Evolutionary conservation across 2,797 vertebrate species (phyloP).

Genomic region (Pterois miles): DNA sequence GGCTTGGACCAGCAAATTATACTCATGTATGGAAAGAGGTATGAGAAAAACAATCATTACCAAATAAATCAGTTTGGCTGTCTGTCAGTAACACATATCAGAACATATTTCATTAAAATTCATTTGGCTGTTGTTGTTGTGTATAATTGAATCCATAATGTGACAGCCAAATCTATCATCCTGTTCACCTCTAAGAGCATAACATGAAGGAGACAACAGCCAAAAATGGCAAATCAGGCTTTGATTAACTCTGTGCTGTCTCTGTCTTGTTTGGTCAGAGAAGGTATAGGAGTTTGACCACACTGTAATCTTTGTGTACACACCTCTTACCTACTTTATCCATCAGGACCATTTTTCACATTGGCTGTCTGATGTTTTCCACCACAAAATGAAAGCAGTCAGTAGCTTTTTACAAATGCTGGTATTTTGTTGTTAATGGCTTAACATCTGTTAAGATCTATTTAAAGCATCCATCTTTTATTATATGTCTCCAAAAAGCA

Average conservation of each 20-base stretch:
- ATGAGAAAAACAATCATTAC: background rate
- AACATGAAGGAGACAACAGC: background rate
- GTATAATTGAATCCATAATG: background rate
- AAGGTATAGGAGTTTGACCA: background rate
- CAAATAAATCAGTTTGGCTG: background rate
- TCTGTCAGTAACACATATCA: background rate
- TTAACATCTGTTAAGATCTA: background rate
- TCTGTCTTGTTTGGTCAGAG: constrained; percentile 5
- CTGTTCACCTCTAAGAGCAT: background rate
- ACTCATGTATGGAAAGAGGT: background rate
- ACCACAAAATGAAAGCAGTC: background rate
- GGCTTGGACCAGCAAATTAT: too few species aligned
- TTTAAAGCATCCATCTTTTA: background rate
- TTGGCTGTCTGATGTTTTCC: background rate
- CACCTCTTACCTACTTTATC: constrained; percentile 33
- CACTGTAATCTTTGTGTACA: constrained; percentile 38
- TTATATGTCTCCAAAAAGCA: background rate
- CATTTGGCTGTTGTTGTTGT: background rate
- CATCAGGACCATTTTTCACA: background rate
- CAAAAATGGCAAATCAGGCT: background rate
- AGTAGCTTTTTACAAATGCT: background rate
- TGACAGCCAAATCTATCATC: background rate
- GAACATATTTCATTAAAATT: background rate
- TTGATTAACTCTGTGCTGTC: background rate
- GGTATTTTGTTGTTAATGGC: background rate